Percentiles rank a stretch among this genome's conserved stretches.
Conservation (phyloP, 2,113 vertebrate species). For the Erpornis zantholeuca region DNA sequence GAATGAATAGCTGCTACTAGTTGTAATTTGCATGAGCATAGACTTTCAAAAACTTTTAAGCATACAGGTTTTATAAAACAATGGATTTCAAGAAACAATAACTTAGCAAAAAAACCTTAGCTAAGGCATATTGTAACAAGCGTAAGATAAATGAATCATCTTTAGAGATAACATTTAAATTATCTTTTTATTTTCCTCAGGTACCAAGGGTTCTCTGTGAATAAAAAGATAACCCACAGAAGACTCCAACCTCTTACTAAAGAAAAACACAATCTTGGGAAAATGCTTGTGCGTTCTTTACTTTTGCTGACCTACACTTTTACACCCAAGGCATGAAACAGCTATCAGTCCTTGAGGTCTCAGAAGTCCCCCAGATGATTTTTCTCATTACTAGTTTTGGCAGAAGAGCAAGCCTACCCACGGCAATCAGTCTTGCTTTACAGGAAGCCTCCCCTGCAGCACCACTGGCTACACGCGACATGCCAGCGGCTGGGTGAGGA, state of each 20-base stretch:
- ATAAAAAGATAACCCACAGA: not conserved
- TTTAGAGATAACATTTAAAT: not conserved
- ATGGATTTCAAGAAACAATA: not conserved
- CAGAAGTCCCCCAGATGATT: not conserved
- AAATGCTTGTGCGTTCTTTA: not conserved
- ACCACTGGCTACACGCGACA: rapidly evolving
- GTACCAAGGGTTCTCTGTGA: not conserved
- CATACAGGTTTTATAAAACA: not conserved
- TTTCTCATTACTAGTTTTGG: not conserved
- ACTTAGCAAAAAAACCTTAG: not conserved
- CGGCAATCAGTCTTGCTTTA: rapidly evolving
- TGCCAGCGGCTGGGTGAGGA: not conserved
- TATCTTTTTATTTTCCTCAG: not conserved
- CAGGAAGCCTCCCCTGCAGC: not conserved
- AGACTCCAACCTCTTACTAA: not conserved
- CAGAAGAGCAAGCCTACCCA: not conserved
- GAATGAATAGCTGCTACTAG: not conserved
- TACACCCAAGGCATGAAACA: not conserved
- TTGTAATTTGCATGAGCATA: not conserved
- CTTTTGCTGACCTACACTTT: not conserved
- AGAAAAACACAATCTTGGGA: not conserved
- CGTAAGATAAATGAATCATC: not conserved
- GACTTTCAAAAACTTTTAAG: not conserved
- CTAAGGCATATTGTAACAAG: not conserved
- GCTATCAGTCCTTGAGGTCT: not conserved